Conservation (phyloP, 2,888 invertebrate species). For the Dynastes grantii region DNA sequence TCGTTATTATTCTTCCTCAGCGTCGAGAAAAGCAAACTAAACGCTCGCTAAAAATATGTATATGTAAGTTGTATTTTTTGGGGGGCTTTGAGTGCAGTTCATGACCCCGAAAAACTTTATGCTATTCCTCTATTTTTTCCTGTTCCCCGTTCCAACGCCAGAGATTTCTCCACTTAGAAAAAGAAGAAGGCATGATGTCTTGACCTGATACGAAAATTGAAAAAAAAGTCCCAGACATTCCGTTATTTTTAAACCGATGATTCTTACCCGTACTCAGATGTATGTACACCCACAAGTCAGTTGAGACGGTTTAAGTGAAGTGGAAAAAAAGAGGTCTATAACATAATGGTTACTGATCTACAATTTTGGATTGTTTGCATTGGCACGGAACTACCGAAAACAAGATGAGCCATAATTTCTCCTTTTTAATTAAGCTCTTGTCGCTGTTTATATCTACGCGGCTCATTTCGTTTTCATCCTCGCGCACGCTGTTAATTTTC, state of each 20-base stretch:
- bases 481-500: background rate
- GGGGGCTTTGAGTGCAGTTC: conserved; percentile 30
- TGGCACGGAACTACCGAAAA: conserved; percentile 51
- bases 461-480: conserved; percentile 36
- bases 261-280: conserved; percentile 14
- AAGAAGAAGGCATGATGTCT: conserved; percentile 3
- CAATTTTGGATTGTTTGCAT: conserved; percentile 54
- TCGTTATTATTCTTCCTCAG: conserved; percentile 36
- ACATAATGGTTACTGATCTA: conserved; percentile 49
- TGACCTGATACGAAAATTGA: conserved; percentile 40
- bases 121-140: conserved; percentile 20
- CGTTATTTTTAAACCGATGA: conserved; percentile 46
- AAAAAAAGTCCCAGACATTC: conserved; percentile 17
- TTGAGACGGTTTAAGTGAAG: conserved; percentile 34
- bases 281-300: conserved; percentile 16
- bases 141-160: conserved; percentile 21
- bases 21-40: conserved; percentile 41
- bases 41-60: conserved; percentile 40
- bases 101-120: conserved; percentile 36
- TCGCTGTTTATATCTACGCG: conserved; percentile 49
- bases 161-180: conserved; percentile 14
- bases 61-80: conserved; percentile 21
- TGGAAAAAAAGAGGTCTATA: conserved; percentile 14
- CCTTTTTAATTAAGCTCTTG: conserved; percentile 53
- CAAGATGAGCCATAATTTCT: conserved; percentile 50